A percentile compares a stretch with the other conserved stretches of the same genome.
phyloP scores from a whole-genome alignment of 2,888 invertebrate genomes.

The Serrognathus titanus region DNA sequence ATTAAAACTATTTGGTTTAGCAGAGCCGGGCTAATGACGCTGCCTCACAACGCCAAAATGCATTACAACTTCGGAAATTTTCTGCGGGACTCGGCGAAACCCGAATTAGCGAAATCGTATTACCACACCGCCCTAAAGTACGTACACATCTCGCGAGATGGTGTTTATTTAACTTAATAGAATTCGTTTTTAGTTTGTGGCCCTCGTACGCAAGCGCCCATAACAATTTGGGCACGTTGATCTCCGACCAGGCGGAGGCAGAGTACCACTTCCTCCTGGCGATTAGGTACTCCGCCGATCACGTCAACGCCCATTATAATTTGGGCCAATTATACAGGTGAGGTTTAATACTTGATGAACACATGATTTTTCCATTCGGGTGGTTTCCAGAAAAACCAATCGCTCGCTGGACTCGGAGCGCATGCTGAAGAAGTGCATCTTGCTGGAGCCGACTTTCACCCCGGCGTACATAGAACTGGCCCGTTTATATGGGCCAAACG shows the following conservation, averaged over 20 bases:
- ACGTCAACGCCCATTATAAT: slow-evolving; percentile 82
- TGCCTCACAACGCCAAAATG: slow-evolving; percentile 85
- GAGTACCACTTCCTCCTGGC: slow-evolving; percentile 75
- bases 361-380: neutral
- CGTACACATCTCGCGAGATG: slow-evolving; percentile 33
- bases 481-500: slow-evolving; percentile 55
- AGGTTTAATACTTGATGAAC: slow-evolving; percentile 7
- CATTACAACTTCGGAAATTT: slow-evolving; percentile 89
- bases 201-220: slow-evolving; percentile 82
- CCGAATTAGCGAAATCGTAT: slow-evolving; percentile 70
- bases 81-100: slow-evolving; percentile 71
- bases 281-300: slow-evolving; percentile 68
- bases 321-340: slow-evolving; percentile 78
- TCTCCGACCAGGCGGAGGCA: slow-evolving; percentile 64
- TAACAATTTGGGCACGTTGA: slow-evolving; percentile 80
- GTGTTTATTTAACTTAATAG: neutral
- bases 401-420: slow-evolving; percentile 60
- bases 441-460: slow-evolving; percentile 64
- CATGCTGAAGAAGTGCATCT: slow-evolving; percentile 67
- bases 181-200: slow-evolving; percentile 62
- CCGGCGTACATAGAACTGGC: slow-evolving; percentile 68
- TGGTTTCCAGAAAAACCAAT: slow-evolving; percentile 61
- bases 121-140: slow-evolving; percentile 78
- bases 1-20: slow-evolving; percentile 25
- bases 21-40: slow-evolving; percentile 74